Percentiles rank a stretch among this genome's conserved stretches.
Evolutionary conservation across 23 tunicate species (phyloP).

Genomic region (Halocynthia roretzi): DNA sequence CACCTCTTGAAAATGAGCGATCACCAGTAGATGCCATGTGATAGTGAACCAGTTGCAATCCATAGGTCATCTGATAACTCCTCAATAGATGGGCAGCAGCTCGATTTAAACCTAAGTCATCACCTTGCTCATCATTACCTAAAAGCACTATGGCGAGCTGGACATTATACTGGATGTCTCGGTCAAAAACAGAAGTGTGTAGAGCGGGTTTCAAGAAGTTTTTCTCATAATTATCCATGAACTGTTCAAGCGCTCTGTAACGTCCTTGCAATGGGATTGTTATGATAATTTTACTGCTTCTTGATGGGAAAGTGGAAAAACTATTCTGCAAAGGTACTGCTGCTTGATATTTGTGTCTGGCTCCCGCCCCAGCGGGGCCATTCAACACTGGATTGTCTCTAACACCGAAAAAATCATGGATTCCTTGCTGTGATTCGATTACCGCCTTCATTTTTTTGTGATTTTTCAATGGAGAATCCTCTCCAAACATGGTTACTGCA

Average conservation of each 20-base stretch:
- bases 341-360: background rate
- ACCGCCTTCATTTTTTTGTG: background rate
- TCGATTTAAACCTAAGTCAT: constrained; percentile 45
- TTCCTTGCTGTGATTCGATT: background rate
- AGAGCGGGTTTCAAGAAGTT: constrained; percentile 7
- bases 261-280: constrained; percentile 78
- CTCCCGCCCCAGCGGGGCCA: background rate
- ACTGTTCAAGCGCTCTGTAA: constrained; percentile 61
- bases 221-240: constrained; percentile 53
- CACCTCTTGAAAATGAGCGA: constrained; percentile 74
- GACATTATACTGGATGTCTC: constrained; percentile 6
- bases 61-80: constrained; percentile 48
- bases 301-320: background rate
- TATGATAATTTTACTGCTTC: constrained; percentile 27
- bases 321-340: background rate
- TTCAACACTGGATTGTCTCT: background rate
- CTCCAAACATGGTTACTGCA: constrained; percentile 38
- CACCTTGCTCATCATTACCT: constrained; percentile 30
- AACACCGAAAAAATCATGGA: background rate
- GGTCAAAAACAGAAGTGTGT: background rate
- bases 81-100: constrained; percentile 50
- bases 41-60: constrained; percentile 42
- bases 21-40: constrained; percentile 45
- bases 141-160: constrained; percentile 67
- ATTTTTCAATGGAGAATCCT: background rate